phyloP scores from a whole-genome alignment of 2,888 invertebrate genomes.

The Harpalus rubripes region DNA sequence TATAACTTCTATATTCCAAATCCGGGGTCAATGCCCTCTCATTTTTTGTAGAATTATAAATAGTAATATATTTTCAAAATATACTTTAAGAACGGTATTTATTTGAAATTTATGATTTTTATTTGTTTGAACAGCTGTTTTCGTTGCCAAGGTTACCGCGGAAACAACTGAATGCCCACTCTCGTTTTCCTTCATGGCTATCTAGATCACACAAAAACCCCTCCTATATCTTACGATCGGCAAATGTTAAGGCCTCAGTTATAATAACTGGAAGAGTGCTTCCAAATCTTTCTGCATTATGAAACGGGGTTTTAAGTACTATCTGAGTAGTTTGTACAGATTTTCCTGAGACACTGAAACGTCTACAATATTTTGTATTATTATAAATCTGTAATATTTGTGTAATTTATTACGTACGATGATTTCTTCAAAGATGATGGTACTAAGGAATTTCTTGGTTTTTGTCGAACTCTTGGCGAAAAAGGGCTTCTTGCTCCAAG shows the following conservation, averaged over 20 bases:
- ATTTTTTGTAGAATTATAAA: no score
- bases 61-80: no score
- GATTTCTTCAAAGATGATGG: conserved; percentile 74
- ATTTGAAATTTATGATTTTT: no score
- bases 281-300: conserved; percentile 89
- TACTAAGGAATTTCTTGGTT: conserved; percentile 71
- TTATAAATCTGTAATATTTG: conserved; percentile 38
- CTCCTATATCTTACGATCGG: conserved; percentile 80
- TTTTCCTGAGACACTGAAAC: conserved; percentile 81
- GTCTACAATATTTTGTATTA: conserved; percentile 74
- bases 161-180: no score
- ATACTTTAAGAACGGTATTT: no score
- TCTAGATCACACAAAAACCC: no score
- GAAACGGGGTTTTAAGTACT: conserved; percentile 86
- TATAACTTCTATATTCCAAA: no score
- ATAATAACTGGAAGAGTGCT: conserved; percentile 91
- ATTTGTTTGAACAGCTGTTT: no score
- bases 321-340: conserved; percentile 86
- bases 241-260: conserved; percentile 92
- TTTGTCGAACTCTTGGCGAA: conserved; percentile 73
- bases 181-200: no score
- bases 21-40: no score
- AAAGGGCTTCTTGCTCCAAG: conserved; percentile 71
- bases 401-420: conserved; percentile 72
- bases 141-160: no score